Conservation (phyloP, 2,888 invertebrate species). For the Cryptus armator region DNA sequence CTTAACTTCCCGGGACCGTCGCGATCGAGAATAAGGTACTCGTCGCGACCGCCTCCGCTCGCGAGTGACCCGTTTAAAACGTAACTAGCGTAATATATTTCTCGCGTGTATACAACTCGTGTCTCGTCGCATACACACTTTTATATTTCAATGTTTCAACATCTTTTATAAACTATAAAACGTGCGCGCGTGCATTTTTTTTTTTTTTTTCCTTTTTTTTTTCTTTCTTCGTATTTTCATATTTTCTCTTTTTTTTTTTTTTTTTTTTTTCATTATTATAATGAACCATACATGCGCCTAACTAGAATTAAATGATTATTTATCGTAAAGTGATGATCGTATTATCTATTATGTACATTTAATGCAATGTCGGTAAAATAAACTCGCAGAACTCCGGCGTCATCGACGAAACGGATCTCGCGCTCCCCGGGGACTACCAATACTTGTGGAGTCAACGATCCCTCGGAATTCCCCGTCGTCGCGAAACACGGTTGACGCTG, state of each 20-base stretch:
- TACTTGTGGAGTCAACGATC: too few species aligned
- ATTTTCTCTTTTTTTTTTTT: slow-evolving; percentile 23
- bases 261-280: neutral
- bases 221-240: neutral
- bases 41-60: slow-evolving; percentile 25
- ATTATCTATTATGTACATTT: slow-evolving; percentile 52
- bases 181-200: slow-evolving; percentile 31
- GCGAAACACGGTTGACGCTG: neutral
- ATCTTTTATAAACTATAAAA: slow-evolving; percentile 48
- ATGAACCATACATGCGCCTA: slow-evolving; percentile 22
- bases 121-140: neutral
- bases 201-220: neutral
- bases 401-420: neutral
- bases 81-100: slow-evolving; percentile 30
- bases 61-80: slow-evolving; percentile 28
- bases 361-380: slow-evolving; percentile 54
- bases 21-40: slow-evolving; percentile 32
- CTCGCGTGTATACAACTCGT: slow-evolving; percentile 15
- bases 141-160: slow-evolving; percentile 8
- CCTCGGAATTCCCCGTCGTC: neutral
- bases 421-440: neutral
- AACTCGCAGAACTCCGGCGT: slow-evolving; percentile 29
- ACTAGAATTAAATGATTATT: slow-evolving; percentile 52
- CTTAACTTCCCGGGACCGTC: slow-evolving; percentile 60
- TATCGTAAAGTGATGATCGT: slow-evolving; percentile 32